A percentile compares a stretch with the other conserved stretches of the same genome.
These are phyloP conservation scores for Cyprichromis sp. DNA, from an alignment of 2,113 vertebrate species.

Conservation along the genomic window DNA sequence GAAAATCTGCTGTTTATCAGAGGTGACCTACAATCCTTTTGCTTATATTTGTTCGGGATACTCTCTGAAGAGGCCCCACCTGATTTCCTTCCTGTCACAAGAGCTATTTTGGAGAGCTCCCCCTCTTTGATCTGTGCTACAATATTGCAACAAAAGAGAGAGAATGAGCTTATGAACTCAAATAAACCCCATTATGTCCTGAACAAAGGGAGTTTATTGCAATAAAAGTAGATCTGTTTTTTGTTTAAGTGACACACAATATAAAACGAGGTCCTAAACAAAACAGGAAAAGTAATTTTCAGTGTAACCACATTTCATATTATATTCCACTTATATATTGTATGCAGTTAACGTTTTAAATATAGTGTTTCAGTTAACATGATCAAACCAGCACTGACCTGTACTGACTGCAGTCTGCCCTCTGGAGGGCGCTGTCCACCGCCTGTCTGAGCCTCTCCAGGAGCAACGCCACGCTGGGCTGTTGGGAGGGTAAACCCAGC, in stretches of 20 bases:
- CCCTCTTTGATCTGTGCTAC: neutral
- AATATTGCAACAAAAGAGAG: neutral
- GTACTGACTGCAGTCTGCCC: conserved; percentile 25
- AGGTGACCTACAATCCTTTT: neutral
- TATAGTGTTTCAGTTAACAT: neutral
- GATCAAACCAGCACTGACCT: conserved; percentile 39
- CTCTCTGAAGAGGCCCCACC: conserved; percentile 9
- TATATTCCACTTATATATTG: neutral
- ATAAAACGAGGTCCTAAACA: neutral
- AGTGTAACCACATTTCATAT: neutral
- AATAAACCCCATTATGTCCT: neutral
- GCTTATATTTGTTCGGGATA: conserved; percentile 7
- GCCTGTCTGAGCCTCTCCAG: conserved; percentile 70
- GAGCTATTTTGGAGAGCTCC: conserved; percentile 19
- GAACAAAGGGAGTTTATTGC: neutral
- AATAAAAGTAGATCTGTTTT: neutral
- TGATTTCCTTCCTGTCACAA: conserved; percentile 49
- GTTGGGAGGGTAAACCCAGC: conserved; percentile 80
- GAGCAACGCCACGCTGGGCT: conserved; percentile 73
- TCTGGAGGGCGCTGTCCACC: conserved; percentile 63
- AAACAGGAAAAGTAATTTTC: neutral
- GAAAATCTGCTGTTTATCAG: neutral
- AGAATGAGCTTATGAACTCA: neutral
- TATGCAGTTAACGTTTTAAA: neutral
- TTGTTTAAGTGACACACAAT: neutral